Evolutionary conservation across 2,888 invertebrate species (phyloP).

Genomic region (Amphipyra tragopoginis): DNA sequence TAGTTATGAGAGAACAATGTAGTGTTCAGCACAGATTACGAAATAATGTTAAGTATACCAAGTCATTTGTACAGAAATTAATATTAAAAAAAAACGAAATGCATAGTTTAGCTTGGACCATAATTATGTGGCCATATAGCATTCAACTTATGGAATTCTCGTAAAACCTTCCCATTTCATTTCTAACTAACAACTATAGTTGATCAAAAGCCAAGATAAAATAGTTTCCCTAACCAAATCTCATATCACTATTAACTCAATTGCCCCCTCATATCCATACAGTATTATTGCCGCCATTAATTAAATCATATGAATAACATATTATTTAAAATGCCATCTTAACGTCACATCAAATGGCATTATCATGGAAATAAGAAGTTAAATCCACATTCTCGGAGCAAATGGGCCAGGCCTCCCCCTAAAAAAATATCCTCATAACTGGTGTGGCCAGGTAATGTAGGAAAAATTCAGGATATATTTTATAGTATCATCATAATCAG

Average conservation of each 20-base stretch:
- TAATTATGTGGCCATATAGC: no score
- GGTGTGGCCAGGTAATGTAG: constrained; percentile 12
- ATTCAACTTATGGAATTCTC: no score
- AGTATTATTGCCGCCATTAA: constrained; percentile 34
- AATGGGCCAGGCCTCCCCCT: constrained; percentile 49
- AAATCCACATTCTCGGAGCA: constrained; percentile 52
- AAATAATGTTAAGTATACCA: no score
- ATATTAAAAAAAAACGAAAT: no score
- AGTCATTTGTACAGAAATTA: no score
- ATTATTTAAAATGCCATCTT: constrained; percentile 55
- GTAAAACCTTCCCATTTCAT: no score
- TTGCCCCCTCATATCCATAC: not conserved
- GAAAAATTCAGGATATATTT: not conserved
- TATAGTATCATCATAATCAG: no score
- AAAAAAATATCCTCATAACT: constrained; percentile 60
- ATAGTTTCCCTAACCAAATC: constrained; percentile 8
- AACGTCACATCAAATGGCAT: constrained; percentile 50
- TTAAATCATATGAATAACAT: constrained; percentile 49
- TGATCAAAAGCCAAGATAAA: not conserved
- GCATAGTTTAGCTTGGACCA: no score
- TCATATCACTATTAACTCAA: constrained; percentile 7
- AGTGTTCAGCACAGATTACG: no score
- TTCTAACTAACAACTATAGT: no score
- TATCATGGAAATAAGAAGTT: constrained; percentile 57
- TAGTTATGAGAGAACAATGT: no score